Evolutionary conservation across 1,140 invertebrate genomes (phyloP).

Genomic region (Hycleus cichorii): DNA sequence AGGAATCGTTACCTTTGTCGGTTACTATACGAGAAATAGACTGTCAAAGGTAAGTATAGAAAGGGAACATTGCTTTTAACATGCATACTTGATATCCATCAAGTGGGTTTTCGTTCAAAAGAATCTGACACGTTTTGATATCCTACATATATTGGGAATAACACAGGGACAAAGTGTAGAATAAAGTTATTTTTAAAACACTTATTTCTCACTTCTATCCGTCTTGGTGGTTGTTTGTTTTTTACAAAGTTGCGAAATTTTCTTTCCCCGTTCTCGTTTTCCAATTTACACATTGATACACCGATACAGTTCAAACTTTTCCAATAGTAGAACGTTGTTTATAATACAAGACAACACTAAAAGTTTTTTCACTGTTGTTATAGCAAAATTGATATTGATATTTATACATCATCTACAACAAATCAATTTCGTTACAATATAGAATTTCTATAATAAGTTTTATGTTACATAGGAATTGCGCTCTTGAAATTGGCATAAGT

Average conservation of each 20-base stretch:
- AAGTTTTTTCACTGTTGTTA: not conserved
- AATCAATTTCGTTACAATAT: not conserved
- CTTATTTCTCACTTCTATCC: not conserved
- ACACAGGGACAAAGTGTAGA: not conserved
- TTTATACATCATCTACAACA: not conserved
- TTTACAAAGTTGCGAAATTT: conserved; percentile 1
- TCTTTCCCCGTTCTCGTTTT: conserved; percentile 16
- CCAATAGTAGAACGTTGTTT: conserved; percentile 3
- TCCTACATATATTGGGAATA: too few relatives aligned
- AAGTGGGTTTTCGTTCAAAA: conserved; percentile 5
- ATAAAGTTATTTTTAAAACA: conserved; percentile 15
- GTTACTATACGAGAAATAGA: conserved; percentile 5
- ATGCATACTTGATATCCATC: conserved; percentile 14
- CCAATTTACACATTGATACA: conserved; percentile 18
- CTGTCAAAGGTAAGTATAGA: not conserved
- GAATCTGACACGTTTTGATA: too few relatives aligned
- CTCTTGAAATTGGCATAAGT: too few relatives aligned
- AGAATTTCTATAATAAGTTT: too few relatives aligned
- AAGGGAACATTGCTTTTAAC: conserved; percentile 10
- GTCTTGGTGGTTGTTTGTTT: too few relatives aligned
- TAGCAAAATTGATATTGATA: conserved; percentile 1
- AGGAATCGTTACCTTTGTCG: conserved; percentile 10
- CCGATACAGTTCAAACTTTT: conserved; percentile 6
- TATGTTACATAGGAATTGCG: too few relatives aligned
- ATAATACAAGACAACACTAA: too few relatives aligned